Conservation (phyloP, 2,888 invertebrate species). For the Spisula solida region DNA sequence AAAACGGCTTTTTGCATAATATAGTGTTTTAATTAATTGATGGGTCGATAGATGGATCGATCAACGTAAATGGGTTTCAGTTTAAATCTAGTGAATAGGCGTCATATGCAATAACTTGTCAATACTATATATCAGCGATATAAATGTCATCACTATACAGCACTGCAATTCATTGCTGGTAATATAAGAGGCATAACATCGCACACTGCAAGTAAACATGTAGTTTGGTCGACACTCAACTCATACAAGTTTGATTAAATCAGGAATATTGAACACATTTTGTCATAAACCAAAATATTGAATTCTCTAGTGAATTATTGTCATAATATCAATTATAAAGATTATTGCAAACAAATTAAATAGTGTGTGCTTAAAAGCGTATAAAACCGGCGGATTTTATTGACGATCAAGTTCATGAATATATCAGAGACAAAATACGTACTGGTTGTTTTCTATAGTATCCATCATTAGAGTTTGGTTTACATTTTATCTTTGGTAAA, state of each 20-base stretch:
- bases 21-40: no score
- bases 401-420: neutral
- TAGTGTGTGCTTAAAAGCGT: neutral
- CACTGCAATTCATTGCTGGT: neutral
- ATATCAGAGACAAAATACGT: no score
- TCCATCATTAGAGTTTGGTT: no score
- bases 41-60: no score
- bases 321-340: conserved; percentile 8
- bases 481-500: neutral
- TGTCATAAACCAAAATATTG: neutral
- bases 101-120: neutral
- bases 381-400: neutral
- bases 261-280: neutral
- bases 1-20: no score
- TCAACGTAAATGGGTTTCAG: no score
- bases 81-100: neutral
- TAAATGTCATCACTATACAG: neutral
- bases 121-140: neutral
- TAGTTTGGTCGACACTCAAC: neutral
- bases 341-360: neutral
- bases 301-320: neutral
- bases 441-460: no score
- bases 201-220: neutral
- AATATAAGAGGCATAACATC: neutral
- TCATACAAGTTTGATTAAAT: conserved; percentile 8